Evolutionary conservation across 1,140 invertebrate species (phyloP), one percentile per base, ranked within the genome.

Genomic region (Saccostrea glomerata): DNA sequence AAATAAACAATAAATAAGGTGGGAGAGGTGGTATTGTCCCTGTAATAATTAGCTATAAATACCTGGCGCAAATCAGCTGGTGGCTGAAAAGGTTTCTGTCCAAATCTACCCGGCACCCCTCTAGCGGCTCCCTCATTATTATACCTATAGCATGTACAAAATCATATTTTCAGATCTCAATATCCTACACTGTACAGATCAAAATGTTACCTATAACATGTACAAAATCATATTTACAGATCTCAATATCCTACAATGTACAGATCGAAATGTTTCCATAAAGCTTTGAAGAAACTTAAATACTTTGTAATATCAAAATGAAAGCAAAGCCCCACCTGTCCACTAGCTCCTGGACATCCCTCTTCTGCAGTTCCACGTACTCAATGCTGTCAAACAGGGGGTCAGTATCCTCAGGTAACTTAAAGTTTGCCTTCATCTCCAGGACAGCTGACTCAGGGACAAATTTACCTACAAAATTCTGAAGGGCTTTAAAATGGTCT

Each of bases 371-470:
- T 94, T 98, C 97, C 1, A 97, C 94, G 95, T 96, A 98, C 82
- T 97, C 96, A 58, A 98, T 96, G 85, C 96, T 96, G 92, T 97
- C 96, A 93, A 98, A 96, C 92, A 96, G 96, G 84, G 97, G 96
- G 55, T 96, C 96, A 91, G 96, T 96, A 83, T 96, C 96, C 30
- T 92, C 90, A 36, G 97, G 97, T 86, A 97, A 95, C 87, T 95
- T 95, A 92, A 97, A 97, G 94, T 97, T 97, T 66, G 97, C 97
- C 97, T 98, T 98, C 97, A 99, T 98, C 95, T 98, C 98, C 94
- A 98, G 95, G 91, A 98, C 96, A 92, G 97, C 97, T 92, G 96
- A 96, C 95, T 98, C 98, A 92, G 98, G 97, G 94, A 98, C 97
- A 93, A 97, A 97, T 96, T 98, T 98, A 40, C 94, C 94, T 95